Percentiles rank a stretch among this genome's conserved stretches.
Evolutionary conservation across 2,113 vertebrate genomes (phyloP).

Genomic region (Phodopus roborovskii): DNA sequence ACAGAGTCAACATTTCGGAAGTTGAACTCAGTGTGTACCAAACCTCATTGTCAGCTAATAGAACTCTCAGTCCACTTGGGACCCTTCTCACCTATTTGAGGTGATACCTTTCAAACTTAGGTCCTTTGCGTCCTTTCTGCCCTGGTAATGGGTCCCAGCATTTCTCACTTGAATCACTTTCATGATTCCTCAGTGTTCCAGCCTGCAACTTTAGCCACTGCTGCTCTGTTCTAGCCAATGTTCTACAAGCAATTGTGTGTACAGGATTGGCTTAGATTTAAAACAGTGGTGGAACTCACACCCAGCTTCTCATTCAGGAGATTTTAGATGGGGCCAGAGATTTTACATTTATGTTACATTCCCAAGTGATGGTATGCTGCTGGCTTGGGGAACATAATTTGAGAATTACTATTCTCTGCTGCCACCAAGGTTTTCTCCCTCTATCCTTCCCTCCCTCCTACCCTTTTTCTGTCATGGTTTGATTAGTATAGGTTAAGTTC

Average conservation of each 20-base stretch:
- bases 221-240: background rate
- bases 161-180: background rate
- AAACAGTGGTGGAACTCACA: background rate
- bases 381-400: background rate
- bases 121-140: background rate
- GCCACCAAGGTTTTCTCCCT: background rate
- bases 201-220: background rate
- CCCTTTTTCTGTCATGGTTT: background rate
- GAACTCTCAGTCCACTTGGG: background rate
- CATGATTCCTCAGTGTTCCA: no score
- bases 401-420: background rate
- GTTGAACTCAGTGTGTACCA: background rate
- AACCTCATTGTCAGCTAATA: background rate
- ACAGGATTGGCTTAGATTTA: background rate
- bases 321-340: background rate
- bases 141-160: background rate
- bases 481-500: background rate
- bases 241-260: background rate
- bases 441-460: background rate
- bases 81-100: background rate
- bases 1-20: conserved; percentile 6
- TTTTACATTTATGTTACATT: background rate
- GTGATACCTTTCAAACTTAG: background rate
- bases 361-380: background rate
- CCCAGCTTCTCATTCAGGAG: background rate